Evolutionary conservation across 2,888 invertebrate genomes (phyloP), one percentile per base, ranked within the genome.

Genomic region (Microchrysa polita): DNA sequence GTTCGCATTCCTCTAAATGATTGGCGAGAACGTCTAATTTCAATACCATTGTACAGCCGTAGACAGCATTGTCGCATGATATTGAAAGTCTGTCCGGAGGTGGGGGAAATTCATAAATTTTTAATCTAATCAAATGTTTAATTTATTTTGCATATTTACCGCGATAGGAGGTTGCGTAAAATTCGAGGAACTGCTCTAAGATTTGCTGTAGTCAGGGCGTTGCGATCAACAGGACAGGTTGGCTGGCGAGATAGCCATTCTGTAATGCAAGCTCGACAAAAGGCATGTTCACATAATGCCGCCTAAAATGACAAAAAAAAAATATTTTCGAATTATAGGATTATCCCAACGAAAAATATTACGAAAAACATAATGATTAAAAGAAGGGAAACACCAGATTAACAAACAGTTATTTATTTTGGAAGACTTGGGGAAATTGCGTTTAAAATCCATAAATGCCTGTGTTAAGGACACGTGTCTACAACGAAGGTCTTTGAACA

Each of bases 161-260:
- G 92, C 80, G 96, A 92, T 77, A 98, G 86, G 77, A 98, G 88
- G 86, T 97, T 98, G 81, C 96, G 90, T 79, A 97, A 88, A 83
- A 98, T 97, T 82, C 97, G 89, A 57, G 97, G 97, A 77, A 97
- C 97, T 76, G 95, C 93, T 83, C 96, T 89, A 42, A 98, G 87
- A 85, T 96, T 96, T 76, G 91, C 90, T n/a, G 93, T 90, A 48
- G 95, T 95, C 78, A 97, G 92, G 67, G 93, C 90, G 82, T 94
- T 95, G 72, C 97, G 90, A 86, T 98, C 97, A 60, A 97, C 93
- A 2, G 97, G 97, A 82, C 97, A 98, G 44, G 95, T 96, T 18
- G 95, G 95, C 83, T 97, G 96, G 67, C 95, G 90, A 77, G 93
- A 93, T 78, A 97, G 90, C 97, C 97, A 98, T 86, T 97, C 96